Evolutionary conservation across 2,888 invertebrate genomes (phyloP).

Genomic region (Mechanitis mazaeus): DNA sequence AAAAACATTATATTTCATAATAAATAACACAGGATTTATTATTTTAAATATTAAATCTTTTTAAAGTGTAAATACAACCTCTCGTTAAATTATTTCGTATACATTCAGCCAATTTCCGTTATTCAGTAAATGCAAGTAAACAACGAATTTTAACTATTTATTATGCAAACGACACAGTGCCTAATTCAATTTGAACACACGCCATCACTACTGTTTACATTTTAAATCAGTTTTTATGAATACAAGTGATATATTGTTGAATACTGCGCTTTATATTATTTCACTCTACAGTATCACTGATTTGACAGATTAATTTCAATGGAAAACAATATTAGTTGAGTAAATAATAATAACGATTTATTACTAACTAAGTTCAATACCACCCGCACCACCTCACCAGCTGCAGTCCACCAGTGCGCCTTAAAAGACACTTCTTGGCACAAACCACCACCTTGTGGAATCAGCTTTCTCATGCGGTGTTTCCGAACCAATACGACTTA

Average conservation of each 20-base stretch:
- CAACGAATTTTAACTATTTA: conserved; percentile 18
- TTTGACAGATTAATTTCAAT: too few species aligned
- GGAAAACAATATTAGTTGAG: too few species aligned
- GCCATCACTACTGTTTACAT: conserved; percentile 20
- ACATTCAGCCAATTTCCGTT: conserved; percentile 19
- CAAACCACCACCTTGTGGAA: too few species aligned
- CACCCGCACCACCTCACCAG: too few species aligned
- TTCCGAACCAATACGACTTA: too few species aligned
- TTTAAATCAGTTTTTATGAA: conserved; percentile 17
- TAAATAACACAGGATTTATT: not conserved
- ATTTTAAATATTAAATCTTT: conserved; percentile 17
- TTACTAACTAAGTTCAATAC: too few species aligned
- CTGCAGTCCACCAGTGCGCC: too few species aligned
- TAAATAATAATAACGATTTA: too few species aligned
- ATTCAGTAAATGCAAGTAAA: conserved; percentile 17
- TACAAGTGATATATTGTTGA: not conserved
- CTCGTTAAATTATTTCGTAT: conserved; percentile 18
- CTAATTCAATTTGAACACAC: conserved; percentile 36
- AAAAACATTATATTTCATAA: not conserved
- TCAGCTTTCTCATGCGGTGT: too few species aligned
- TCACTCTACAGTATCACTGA: too few species aligned
- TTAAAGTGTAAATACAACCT: conserved; percentile 8
- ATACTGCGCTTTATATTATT: too few species aligned
- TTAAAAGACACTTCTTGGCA: too few species aligned
- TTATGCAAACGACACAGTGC: conserved; percentile 31